phyloP scores from a whole-genome alignment of 2,797 vertebrate genomes.

The Enteromius mattozi region DNA sequence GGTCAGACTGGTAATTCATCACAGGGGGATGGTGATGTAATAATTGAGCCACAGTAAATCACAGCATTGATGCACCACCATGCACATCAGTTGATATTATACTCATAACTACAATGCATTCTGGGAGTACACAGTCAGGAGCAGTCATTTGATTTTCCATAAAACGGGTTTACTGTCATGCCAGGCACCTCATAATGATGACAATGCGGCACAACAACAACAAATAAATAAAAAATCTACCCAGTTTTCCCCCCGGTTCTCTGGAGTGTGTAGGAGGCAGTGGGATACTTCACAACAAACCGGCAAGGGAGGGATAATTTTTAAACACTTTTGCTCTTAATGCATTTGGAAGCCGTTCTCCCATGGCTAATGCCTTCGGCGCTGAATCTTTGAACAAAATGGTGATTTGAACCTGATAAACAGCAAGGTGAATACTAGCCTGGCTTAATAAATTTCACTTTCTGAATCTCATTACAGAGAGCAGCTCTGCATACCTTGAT shows the following conservation, averaged over 20 bases:
- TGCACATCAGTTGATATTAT: conserved; percentile 67
- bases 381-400: conserved; percentile 52
- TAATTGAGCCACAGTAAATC: conserved; percentile 32
- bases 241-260: neutral
- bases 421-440: conserved; percentile 62
- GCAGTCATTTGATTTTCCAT: conserved; percentile 65
- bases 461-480: conserved; percentile 69
- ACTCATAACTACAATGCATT: conserved; percentile 69
- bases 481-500: conserved; percentile 68
- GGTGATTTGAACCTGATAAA: conserved; percentile 66
- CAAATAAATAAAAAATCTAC: conserved; percentile 42
- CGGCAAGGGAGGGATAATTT: conserved; percentile 6
- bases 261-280: conserved; percentile 20
- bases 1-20: conserved; percentile 35
- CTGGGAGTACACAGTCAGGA: conserved; percentile 66
- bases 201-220: conserved; percentile 56
- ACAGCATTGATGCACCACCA: conserved; percentile 55
- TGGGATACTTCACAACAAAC: conserved; percentile 23
- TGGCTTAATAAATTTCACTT: conserved; percentile 67
- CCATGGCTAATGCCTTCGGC: conserved; percentile 35
- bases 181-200: conserved; percentile 68
- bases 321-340: conserved; percentile 33
- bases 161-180: conserved; percentile 68
- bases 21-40: conserved; percentile 34
- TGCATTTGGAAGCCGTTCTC: conserved; percentile 40